Evolutionary conservation across 37 sponge, comb jelly and placozoan species (phyloP), one percentile per base, ranked within the genome.

Genomic region (Cliona cf. orientalis): DNA sequence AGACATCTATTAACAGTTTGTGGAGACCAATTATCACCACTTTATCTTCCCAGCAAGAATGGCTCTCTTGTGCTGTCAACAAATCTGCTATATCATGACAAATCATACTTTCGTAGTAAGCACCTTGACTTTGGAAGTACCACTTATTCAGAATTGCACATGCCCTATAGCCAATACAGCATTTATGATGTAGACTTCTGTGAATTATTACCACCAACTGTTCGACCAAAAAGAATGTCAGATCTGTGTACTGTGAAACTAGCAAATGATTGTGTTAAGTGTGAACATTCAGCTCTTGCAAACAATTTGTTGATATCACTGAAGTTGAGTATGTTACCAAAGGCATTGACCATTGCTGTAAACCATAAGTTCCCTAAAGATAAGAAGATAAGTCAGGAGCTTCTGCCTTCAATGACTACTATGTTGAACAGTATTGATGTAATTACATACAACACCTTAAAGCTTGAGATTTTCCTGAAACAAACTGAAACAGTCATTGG

Each of bases 171-270:
- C 5, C 25, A 69, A 37, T 17, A 26, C 17, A 0, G 2, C 6
- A 21, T 69, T 37, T 32, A 34, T 17, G 59, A 35, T 29, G 3
- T 21, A 0, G 57, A 55, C 0, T 74, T 74, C 35, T 74, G 75
- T 74, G 38, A 56, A 0, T 31, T 32, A 32, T 57, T 74, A 2
- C 75, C 75, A 32, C 12, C 29, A 34, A 31, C 5, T 6, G 57
- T 74, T 56, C 49, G 39, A 22, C 75, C 75, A 1, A 56, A 37
- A 1, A 22, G 37, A 2, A 33, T 74, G 33, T 74, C 75, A 56
- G 17, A 46, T 32, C 56, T 33, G 14, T 57, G 57, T 5, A n/a
- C n/a, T n/a, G n/a, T n/a, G n/a, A n/a, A n/a, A n/a, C n/a, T n/a
- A n/a, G n/a, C n/a, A n/a, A n/a, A n/a, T n/a, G n/a, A n/a, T n/a